Evolutionary conservation across 2,888 invertebrate genomes (phyloP).

Genomic region (Stenchaetothrips biformis): DNA sequence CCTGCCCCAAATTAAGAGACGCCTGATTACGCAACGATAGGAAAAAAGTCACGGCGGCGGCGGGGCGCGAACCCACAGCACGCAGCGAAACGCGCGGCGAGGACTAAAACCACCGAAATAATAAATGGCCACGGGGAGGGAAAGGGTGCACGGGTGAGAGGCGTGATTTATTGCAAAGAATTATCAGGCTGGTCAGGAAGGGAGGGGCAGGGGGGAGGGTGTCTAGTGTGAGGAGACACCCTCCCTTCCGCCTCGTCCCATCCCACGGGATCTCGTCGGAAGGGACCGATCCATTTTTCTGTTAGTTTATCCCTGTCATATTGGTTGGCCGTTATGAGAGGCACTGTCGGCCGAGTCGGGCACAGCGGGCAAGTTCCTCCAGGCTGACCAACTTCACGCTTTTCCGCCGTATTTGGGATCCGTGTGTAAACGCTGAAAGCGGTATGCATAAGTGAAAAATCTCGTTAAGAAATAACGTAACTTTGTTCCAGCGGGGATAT

Average conservation of each 20-base stretch:
- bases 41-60: constrained; percentile 4
- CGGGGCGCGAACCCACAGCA: too few relatives aligned
- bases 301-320: constrained; percentile 25
- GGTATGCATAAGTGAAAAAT: too few relatives aligned
- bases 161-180: constrained; percentile 12
- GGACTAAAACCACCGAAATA: constrained; percentile 12
- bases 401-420: too few relatives aligned
- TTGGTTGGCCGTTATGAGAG: neutral
- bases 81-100: neutral
- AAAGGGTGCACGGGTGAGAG: constrained; percentile 19
- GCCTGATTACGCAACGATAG: neutral
- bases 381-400: too few relatives aligned
- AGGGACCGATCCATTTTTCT: constrained; percentile 14
- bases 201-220: constrained; percentile 36
- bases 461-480: too few relatives aligned
- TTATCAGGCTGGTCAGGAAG: constrained; percentile 29
- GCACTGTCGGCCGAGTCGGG: neutral
- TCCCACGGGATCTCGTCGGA: neutral
- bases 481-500: too few relatives aligned
- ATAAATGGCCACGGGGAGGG: constrained; percentile 31
- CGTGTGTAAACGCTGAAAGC: too few relatives aligned
- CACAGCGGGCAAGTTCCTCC: too few relatives aligned
- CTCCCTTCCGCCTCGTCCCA: too few relatives aligned
- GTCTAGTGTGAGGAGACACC: constrained; percentile 27
- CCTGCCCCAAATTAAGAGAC: neutral